These are phyloP conservation scores for Augiades crinisus DNA, from an alignment of 2,888 invertebrate genomes.

Conservation along the genomic window DNA sequence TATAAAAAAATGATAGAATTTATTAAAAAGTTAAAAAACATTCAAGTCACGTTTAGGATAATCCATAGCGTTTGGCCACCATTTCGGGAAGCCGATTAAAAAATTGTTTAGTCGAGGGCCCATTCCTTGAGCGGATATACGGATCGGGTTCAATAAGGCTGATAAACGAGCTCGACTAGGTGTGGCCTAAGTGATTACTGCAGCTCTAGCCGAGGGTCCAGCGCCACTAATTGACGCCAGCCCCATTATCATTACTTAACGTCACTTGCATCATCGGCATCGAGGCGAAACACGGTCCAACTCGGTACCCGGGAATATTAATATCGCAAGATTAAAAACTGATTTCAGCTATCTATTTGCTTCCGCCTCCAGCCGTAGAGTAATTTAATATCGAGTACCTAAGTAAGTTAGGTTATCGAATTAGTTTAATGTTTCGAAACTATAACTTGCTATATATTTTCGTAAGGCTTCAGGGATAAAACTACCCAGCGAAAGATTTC, in stretches of 20 bases:
- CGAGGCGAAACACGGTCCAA: background rate
- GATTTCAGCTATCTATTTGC: background rate
- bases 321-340: background rate
- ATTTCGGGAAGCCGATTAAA: constrained; percentile 13
- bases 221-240: constrained; percentile 40
- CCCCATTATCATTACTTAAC: constrained; percentile 39
- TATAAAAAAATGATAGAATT: too few species aligned
- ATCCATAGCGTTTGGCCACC: background rate
- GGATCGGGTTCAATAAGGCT: constrained; percentile 50
- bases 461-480: too few species aligned
- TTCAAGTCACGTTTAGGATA: background rate
- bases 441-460: too few species aligned
- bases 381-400: background rate
- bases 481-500: too few species aligned
- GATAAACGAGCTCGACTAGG: constrained; percentile 62
- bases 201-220: constrained; percentile 53
- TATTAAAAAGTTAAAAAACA: too few species aligned
- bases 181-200: constrained; percentile 78
- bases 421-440: background rate
- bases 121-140: constrained; percentile 50
- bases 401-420: background rate
- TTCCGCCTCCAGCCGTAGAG: background rate
- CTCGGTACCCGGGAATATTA: background rate
- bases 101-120: constrained; percentile 15
- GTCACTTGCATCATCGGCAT: constrained; percentile 23